These are phyloP conservation scores for Rattus norvegicus DNA, from an alignment of 2,113 vertebrate species.

Conservation along the genomic window GRCr8 NC_086029.1:48628501-48629000, in stretches of 20 bases:
- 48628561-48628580: background rate
- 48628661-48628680: background rate
- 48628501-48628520: background rate
- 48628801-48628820: rapidly evolving
- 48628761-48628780: background rate
- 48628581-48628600: background rate
- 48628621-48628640: rapidly evolving
- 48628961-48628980: background rate
- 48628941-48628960: rapidly evolving
- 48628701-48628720: background rate
- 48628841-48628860: rapidly evolving
- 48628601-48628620: rapidly evolving
- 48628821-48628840: rapidly evolving
- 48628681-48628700: background rate
- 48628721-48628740: background rate
- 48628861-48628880: background rate
- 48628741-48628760: background rate
- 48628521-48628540: background rate
- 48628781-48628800: background rate
- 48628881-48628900: too few relatives aligned
- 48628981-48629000: rapidly evolving
- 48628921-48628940: rapidly evolving
- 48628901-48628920: background rate
- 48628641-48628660: background rate
- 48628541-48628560: background rate